These are phyloP conservation scores for Isichthys henryi DNA, from an alignment of 2,113 vertebrate species.

Conservation along the genomic window DNA sequence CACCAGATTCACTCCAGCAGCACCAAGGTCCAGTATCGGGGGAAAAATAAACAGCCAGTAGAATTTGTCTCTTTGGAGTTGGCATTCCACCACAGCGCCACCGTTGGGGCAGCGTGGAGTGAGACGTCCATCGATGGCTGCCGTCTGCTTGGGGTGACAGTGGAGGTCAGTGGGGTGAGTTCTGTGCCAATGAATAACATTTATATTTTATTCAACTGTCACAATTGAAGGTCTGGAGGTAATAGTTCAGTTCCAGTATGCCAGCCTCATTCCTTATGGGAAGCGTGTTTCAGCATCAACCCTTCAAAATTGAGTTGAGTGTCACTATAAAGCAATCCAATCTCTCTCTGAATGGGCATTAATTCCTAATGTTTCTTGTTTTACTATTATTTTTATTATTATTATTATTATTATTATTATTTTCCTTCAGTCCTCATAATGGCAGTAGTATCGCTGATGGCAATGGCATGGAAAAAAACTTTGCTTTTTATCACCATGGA, in stretches of 20 bases:
- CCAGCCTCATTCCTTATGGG: background rate
- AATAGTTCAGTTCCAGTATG: background rate
- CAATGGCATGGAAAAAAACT: background rate
- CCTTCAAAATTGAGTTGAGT: background rate
- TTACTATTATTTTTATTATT: background rate
- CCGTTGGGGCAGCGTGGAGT: constrained; percentile 39
- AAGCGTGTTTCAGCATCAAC: background rate
- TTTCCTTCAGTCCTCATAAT: background rate
- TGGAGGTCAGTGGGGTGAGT: background rate
- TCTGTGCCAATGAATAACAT: constrained; percentile 1
- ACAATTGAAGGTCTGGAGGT: background rate
- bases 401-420: background rate
- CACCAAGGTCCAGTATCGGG: background rate
- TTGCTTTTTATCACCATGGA: background rate
- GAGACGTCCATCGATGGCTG: constrained; percentile 39
- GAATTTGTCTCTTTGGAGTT: constrained; percentile 19
- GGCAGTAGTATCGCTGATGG: background rate
- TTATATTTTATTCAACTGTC: background rate
- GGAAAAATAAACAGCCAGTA: background rate
- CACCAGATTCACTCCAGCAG: background rate
- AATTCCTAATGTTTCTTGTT: background rate
- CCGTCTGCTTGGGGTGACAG: constrained; percentile 21
- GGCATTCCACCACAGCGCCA: constrained; percentile 33
- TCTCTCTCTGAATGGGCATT: background rate
- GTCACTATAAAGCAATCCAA: background rate